Percentiles rank a stretch among this genome's conserved stretches.
Evolutionary conservation across 2,113 vertebrate genomes (phyloP).

Genomic region (Apodemus speciosus): DNA sequence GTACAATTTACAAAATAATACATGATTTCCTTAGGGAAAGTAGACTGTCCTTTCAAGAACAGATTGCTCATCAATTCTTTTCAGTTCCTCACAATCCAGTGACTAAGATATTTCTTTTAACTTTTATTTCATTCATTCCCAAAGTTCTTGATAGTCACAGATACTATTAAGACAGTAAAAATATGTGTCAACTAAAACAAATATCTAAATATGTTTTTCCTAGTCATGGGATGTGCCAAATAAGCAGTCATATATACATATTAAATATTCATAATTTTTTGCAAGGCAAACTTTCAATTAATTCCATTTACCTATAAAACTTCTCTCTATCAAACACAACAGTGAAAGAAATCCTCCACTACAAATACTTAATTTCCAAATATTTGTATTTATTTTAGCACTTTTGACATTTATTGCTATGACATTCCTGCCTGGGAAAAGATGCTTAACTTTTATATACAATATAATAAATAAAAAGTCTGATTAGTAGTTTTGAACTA

Average conservation of each 20-base stretch:
- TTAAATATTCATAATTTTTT: not conserved
- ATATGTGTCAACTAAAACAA: not conserved
- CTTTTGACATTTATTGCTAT: not conserved
- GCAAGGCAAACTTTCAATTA: not conserved
- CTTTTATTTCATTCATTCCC: not conserved
- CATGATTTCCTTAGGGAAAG: not conserved
- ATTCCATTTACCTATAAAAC: not conserved
- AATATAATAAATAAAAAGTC: not conserved
- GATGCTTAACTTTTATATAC: not conserved
- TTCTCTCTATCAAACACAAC: not conserved
- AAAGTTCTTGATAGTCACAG: not conserved
- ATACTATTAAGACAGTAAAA: not conserved
- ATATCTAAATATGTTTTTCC: not conserved
- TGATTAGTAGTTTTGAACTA: conserved; percentile 6
- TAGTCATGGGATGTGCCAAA: not conserved
- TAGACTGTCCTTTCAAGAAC: not conserved
- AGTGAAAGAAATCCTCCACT: not conserved
- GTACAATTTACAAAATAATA: not conserved
- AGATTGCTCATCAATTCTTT: not conserved
- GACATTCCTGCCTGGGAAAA: not conserved
- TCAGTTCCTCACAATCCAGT: not conserved
- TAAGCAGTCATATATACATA: not conserved
- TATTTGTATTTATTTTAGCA: not conserved
- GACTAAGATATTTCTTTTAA: not conserved
- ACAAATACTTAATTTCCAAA: not conserved